A percentile compares a stretch with the other conserved stretches of the same genome.
These are phyloP conservation scores for Horisme vitalbata DNA, from an alignment of 2,888 invertebrate genomes.

Conservation along the genomic window DNA sequence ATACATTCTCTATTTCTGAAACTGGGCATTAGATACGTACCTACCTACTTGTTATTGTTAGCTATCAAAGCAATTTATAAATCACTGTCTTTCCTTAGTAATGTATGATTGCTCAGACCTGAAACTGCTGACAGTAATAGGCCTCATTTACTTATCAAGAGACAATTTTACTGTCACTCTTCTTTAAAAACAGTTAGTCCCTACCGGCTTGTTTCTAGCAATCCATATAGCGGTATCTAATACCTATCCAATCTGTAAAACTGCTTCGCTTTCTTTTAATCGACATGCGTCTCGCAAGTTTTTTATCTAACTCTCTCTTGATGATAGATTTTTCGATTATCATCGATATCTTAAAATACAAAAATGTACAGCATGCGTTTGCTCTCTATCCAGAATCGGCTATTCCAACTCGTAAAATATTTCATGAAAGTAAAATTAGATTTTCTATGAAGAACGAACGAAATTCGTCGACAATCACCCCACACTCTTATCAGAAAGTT, in stretches of 20 bases:
- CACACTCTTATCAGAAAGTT: conserved; percentile 39
- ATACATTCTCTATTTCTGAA: no score
- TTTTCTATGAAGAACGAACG: conserved; percentile 31
- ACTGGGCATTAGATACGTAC: no score
- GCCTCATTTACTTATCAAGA: conserved; percentile 32
- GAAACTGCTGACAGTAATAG: conserved; percentile 56
- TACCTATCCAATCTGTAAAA: no score
- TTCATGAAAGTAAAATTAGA: conserved; percentile 43
- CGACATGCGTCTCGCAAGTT: conserved; percentile 18
- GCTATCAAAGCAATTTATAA: no score
- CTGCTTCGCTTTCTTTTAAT: no score
- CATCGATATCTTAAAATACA: conserved; percentile 55
- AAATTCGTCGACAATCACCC: conserved; percentile 21
- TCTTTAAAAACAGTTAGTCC: conserved; percentile 1
- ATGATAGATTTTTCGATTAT: conserved; percentile 26
- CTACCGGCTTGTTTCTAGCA: no score
- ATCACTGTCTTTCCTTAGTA: no score
- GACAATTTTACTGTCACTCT: conserved; percentile 22
- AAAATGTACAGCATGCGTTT: conserved; percentile 52
- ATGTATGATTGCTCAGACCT: conserved; percentile 9
- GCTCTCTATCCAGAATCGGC: conserved; percentile 37
- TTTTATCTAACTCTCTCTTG: conserved; percentile 21
- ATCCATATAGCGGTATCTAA: no score
- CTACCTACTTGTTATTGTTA: no score
- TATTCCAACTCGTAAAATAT: conserved; percentile 44